phyloP scores from a whole-genome alignment of 2,888 invertebrate species.

The Pseudolycoriella hygida region DNA sequence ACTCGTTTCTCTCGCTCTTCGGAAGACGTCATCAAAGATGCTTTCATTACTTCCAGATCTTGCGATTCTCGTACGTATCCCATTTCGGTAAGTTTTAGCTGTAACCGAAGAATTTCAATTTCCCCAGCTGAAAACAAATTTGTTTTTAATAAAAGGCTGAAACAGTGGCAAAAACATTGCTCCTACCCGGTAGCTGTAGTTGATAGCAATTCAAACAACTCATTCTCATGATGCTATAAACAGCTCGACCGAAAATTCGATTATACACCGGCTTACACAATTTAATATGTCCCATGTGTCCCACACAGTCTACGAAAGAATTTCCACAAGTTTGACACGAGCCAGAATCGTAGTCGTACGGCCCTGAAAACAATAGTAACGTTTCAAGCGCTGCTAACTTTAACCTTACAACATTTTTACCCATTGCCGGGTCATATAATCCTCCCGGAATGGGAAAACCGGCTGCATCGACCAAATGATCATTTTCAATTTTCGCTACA shows the following conservation, averaged over 20 bases:
- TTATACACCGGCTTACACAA: constrained; percentile 78
- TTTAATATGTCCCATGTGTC: constrained; percentile 91
- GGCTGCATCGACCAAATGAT: constrained; percentile 60
- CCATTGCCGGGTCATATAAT: constrained; percentile 77
- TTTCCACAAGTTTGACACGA: constrained; percentile 67
- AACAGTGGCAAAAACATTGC: neutral
- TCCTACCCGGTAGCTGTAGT: constrained; percentile 45
- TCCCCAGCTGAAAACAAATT: constrained; percentile 21
- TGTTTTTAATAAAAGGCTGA: neutral
- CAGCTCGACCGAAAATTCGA: constrained; percentile 66
- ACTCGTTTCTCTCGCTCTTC: no score
- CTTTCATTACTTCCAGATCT: constrained; percentile 36
- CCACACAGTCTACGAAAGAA: constrained; percentile 52
- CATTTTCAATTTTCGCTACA: constrained; percentile 62
- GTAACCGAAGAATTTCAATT: constrained; percentile 27
- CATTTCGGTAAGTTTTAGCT: constrained; percentile 56
- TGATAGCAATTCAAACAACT: constrained; percentile 53
- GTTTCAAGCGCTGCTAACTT: neutral
- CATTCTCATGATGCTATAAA: constrained; percentile 47
- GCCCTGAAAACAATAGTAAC: constrained; percentile 26
- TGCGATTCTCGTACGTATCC: constrained; percentile 58
- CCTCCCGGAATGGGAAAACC: constrained; percentile 72
- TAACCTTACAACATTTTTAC: constrained; percentile 24
- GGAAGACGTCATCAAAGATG: neutral
- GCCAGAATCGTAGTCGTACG: constrained; percentile 42